Conservation (phyloP, 2,113 vertebrate species). For the Mus spicilegus region DNA sequence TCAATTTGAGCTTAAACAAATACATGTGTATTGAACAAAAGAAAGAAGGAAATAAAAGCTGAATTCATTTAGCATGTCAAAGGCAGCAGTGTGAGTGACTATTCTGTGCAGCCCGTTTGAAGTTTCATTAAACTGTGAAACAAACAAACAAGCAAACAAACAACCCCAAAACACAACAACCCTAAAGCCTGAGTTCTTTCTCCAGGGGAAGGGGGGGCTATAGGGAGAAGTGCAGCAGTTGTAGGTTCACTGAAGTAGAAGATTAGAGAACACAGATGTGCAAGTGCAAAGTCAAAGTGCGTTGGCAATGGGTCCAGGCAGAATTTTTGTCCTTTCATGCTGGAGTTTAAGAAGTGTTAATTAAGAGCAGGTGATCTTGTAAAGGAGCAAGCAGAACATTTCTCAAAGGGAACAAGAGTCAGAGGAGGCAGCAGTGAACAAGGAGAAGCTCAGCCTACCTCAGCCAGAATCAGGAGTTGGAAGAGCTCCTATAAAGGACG, state of each 20-base stretch:
- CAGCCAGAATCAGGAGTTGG: background rate
- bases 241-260: background rate
- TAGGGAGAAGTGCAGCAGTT: background rate
- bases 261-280: background rate
- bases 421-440: background rate
- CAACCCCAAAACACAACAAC: background rate
- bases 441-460: background rate
- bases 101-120: background rate
- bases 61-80: constrained; percentile 30
- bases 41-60: constrained; percentile 46
- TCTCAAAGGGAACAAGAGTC: background rate
- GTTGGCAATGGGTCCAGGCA: background rate
- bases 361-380: background rate
- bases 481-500: background rate
- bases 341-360: background rate
- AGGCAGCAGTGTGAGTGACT: background rate
- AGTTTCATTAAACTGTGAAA: background rate
- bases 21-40: constrained; percentile 60
- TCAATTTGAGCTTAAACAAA: constrained; percentile 70
- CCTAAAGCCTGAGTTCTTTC: background rate
- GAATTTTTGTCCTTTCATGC: background rate
- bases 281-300: background rate
- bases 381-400: background rate
- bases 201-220: background rate
- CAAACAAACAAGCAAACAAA: too few relatives aligned